Conservation (phyloP, 2,113 vertebrate genomes). For the Aspiorhynchus laticeps region DNA sequence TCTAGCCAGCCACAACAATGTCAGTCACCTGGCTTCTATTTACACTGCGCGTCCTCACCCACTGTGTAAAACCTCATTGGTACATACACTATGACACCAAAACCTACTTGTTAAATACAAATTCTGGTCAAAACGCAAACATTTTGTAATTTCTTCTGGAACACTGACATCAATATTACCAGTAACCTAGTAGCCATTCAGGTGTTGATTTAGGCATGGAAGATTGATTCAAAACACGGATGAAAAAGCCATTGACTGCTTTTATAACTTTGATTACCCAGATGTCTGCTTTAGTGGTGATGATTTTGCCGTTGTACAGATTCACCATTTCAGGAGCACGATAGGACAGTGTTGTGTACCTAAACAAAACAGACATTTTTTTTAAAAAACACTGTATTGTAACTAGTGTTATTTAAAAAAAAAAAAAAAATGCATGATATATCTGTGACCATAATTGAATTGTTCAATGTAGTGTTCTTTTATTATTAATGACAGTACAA, state of each 20-base stretch:
- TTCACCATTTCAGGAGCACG: conserved; percentile 99
- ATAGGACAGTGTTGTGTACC: conserved; percentile 97
- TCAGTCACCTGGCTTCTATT: neutral
- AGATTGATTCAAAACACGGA: neutral
- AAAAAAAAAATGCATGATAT: neutral
- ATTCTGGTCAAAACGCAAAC: neutral
- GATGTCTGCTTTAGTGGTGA: conserved; percentile 95
- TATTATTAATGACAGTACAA: neutral
- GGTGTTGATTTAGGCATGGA: neutral
- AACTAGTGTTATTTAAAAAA: neutral
- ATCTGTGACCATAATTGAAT: neutral
- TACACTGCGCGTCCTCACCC: neutral
- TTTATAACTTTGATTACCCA: conserved; percentile 60
- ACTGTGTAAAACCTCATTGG: neutral
- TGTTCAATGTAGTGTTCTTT: neutral
- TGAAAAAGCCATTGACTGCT: neutral
- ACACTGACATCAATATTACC: neutral
- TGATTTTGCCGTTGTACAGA: conserved; percentile 95
- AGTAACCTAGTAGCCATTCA: neutral
- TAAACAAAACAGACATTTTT: conserved; percentile 62
- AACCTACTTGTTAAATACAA: neutral
- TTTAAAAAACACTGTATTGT: neutral
- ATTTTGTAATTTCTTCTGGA: neutral
- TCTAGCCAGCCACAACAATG: too few species aligned
- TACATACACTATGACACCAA: neutral